Evolutionary conservation across 1,140 invertebrate species (phyloP).

Genomic region (Brachionus calyciflorus): DNA sequence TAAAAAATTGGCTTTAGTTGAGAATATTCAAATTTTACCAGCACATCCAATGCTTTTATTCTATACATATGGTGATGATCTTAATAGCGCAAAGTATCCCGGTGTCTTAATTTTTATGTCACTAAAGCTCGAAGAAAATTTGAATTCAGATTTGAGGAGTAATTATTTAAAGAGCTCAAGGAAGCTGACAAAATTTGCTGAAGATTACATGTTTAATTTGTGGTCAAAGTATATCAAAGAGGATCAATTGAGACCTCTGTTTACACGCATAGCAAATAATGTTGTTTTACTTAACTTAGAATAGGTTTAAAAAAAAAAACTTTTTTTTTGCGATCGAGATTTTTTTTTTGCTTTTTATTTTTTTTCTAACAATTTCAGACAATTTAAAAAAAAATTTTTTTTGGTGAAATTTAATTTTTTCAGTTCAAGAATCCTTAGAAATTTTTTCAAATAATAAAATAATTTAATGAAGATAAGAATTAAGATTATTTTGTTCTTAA

Average conservation of each 20-base stretch:
- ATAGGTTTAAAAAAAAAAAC: background rate
- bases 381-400: too few species aligned
- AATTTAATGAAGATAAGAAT: too few species aligned
- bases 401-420: too few species aligned
- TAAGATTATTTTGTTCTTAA: too few species aligned
- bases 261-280: conserved; percentile 41
- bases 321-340: background rate
- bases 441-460: too few species aligned
- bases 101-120: conserved; percentile 41
- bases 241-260: conserved; percentile 32
- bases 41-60: conserved; percentile 34
- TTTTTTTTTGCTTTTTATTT: too few species aligned
- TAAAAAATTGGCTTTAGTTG: conserved; percentile 9
- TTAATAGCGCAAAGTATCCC: conserved; percentile 11
- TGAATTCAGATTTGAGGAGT: background rate
- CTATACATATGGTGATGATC: conserved; percentile 41
- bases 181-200: background rate
- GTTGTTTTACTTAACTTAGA: conserved; percentile 22
- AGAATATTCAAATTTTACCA: conserved; percentile 2
- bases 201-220: conserved; percentile 34
- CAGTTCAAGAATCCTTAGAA: too few species aligned
- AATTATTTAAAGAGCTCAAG: background rate
- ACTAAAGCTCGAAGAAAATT: background rate
- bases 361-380: too few species aligned
- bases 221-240: conserved; percentile 28